Evolutionary conservation across 2,888 invertebrate genomes (phyloP), one percentile per base, ranked within the genome.

Genomic region (Polietes domitor): DNA sequence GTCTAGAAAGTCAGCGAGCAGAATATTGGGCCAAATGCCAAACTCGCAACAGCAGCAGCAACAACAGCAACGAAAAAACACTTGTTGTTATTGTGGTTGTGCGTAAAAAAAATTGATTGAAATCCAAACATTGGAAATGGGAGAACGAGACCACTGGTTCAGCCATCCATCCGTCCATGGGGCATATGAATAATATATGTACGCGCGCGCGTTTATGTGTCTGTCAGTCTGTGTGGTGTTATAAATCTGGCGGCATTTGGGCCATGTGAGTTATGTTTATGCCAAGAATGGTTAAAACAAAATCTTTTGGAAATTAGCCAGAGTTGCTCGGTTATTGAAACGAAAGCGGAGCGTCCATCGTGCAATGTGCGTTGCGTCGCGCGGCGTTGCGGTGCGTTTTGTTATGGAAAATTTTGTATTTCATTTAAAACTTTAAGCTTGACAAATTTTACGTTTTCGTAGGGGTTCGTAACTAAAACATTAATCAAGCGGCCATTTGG

Each of bases 371-470:
- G 9, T 32, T 32, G 32, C n/a, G n/a, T n/a, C 37, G 37, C 4
- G 1, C 37, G 37, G 9, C n/a, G n/a, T 47, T 47, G 15, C 47
- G 2, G 15, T 9, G 1, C 4, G 12, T 47, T 12, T n/a, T 2
- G 47, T 47, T 47, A n/a, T 47, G 47, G n/a, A 58, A 70, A 47
- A 26, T 58, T 70, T 70, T 61, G 55, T 12, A 21, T 41, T 77
- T 77, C 28, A 63, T 78, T 77, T 28, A 28, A 55, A 47, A 70
- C 21, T 58, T 50, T 72, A 78, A 78, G 72, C 63, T 50, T 78
- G 77, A 78, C 77, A 78, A 78, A 78, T 78, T 72, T 78, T 61
- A 12, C 26, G 26, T 63, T 72, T 63, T 58, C 28, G 47, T 37
- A 47, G 72, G 72, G 72, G 71, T 50, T 50, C 17, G 71, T 47